Conservation (phyloP, 2,888 invertebrate genomes). For the Stenoptilia bipunctidactyla region DNA sequence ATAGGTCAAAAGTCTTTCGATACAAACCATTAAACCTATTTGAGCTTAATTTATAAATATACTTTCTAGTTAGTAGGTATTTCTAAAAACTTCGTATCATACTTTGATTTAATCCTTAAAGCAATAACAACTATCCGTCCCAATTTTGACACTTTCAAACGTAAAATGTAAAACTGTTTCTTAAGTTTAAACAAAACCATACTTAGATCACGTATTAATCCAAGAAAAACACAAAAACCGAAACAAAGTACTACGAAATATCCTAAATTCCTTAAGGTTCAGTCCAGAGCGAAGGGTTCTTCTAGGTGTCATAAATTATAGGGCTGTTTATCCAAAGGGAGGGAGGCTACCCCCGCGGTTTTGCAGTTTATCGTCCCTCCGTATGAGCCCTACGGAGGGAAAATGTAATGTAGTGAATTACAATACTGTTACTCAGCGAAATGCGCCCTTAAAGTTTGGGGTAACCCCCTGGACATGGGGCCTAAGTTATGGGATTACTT, state of each 20-base stretch:
- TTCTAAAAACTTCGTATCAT: too few relatives aligned
- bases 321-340: conserved; percentile 59
- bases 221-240: conserved; percentile 10
- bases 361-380: conserved; percentile 64
- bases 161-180: too few relatives aligned
- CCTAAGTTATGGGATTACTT: conserved; percentile 4
- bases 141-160: too few relatives aligned
- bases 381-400: conserved; percentile 40
- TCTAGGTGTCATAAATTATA: conserved; percentile 65
- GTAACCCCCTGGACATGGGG: conserved; percentile 13
- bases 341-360: conserved; percentile 58
- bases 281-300: conserved; percentile 43
- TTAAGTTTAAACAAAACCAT: too few relatives aligned
- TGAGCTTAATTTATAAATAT: too few relatives aligned
- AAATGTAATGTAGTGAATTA: conserved; percentile 39
- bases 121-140: too few relatives aligned
- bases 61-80: too few relatives aligned
- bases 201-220: too few relatives aligned
- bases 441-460: conserved; percentile 36
- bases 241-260: conserved; percentile 5
- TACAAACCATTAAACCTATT: too few relatives aligned
- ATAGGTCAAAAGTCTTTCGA: too few relatives aligned
- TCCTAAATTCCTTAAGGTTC: conserved; percentile 16
- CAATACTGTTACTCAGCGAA: conserved; percentile 51
- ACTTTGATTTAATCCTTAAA: too few relatives aligned